These are phyloP conservation scores for Cataglyphis cursor DNA, from an alignment of 2,888 invertebrate genomes.

Conservation along the genomic window DNA sequence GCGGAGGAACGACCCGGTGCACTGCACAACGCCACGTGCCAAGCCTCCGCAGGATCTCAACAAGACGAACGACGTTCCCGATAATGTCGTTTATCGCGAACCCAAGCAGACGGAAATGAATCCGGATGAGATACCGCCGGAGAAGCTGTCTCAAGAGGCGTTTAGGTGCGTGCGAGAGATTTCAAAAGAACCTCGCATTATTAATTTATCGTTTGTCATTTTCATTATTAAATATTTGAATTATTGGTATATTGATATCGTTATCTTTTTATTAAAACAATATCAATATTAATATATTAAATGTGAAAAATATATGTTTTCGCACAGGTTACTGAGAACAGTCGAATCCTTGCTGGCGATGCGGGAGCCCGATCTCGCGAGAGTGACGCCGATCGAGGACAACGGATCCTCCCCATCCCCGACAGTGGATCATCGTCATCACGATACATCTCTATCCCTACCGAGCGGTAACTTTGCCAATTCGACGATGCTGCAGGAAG, in stretches of 20 bases:
- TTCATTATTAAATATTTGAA: neutral
- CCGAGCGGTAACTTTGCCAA: conserved; percentile 73
- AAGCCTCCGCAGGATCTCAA: conserved; percentile 76
- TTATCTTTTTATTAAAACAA: neutral
- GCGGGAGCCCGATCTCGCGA: conserved; percentile 89
- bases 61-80: conserved; percentile 66
- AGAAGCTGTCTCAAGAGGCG: conserved; percentile 90
- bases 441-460: conserved; percentile 62
- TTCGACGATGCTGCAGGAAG: conserved; percentile 72
- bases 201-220: neutral
- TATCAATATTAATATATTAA: neutral
- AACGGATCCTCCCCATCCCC: conserved; percentile 74
- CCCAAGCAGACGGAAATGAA: conserved; percentile 84
- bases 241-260: neutral
- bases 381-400: conserved; percentile 75
- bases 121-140: conserved; percentile 88
- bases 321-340: conserved; percentile 88
- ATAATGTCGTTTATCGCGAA: conserved; percentile 83
- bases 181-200: neutral
- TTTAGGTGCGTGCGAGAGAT: conserved; percentile 85
- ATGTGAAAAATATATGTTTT: neutral
- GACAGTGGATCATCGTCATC: conserved; percentile 55
- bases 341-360: conserved; percentile 90
- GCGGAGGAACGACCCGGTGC: conserved; percentile 80
- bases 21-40: conserved; percentile 75